Evolutionary conservation across 2,888 invertebrate species (phyloP), one percentile per base, ranked within the genome.

Genomic region (Lutraria lutraria): DNA sequence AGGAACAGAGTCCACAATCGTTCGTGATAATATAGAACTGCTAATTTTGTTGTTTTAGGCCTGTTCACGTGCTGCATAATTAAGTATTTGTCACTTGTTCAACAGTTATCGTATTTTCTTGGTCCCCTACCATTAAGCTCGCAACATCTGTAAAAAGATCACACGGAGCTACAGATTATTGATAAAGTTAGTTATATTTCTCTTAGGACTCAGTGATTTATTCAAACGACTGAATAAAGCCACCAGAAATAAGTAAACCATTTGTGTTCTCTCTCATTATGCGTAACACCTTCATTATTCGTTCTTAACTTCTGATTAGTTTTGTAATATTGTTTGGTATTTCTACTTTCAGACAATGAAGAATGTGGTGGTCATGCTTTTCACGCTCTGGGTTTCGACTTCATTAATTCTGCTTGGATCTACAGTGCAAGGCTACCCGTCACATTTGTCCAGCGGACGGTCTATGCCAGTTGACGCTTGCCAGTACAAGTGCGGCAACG

Each of bases 401-500:
- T 79, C 85, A 0, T 53, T 85, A 1, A 31, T 85, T 52, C 43
- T 85, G 43, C 29, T 60, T 0, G 31, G 85, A 31, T 79, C 85
- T 79, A 60, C 85, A 15, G 85, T 80, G 15, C 79, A 85, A 13
- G 85, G 85, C 13, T 86, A 43, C 29, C 56, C 54, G 12, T n/a
- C n/a, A 56, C 31, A 76, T 76, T 34, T 76, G 12, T 16, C 63
- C 8, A 21, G 21, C 4, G 76, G 76, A 8, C 29, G 16, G 2
- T 34, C 34, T 34, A 76, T 76, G 79, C 56, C 83, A 4, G 52
- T 88, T 0, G 87, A 88, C 25, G 84, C 31, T 12, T 88, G 87
- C 84, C 87, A 88, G 53, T 79, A 84, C 60, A 84, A 84, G 8
- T 89, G 89, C 52, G 81, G 86, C 16, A 43, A 31, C 15, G 84